phyloP scores from a whole-genome alignment of 2,888 invertebrate genomes.

The Diarsia rubi region DNA sequence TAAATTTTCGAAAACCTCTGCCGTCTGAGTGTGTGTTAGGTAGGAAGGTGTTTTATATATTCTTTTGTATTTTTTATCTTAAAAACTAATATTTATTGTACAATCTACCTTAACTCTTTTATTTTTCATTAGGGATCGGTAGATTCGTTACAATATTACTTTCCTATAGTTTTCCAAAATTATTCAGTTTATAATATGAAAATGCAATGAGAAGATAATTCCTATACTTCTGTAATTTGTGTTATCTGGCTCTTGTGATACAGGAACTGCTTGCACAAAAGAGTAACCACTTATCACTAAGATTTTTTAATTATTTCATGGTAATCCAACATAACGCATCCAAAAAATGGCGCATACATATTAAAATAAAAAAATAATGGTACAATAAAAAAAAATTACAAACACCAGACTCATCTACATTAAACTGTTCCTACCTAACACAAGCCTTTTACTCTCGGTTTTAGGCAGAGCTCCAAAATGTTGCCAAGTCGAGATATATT shows the following conservation, averaged over 20 bases:
- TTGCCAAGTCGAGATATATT: constrained; percentile 44
- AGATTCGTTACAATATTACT: too few species aligned
- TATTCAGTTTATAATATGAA: neutral
- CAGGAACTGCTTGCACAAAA: too few species aligned
- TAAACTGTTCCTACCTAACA: constrained; percentile 18
- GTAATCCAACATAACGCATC: neutral
- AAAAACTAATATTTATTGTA: too few species aligned
- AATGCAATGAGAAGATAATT: neutral
- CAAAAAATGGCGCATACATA: neutral
- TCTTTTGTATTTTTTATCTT: too few species aligned
- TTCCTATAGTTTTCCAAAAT: neutral
- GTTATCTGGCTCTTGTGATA: too few species aligned
- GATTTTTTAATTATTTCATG: too few species aligned
- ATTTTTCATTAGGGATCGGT: too few species aligned
- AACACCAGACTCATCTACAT: constrained; percentile 1
- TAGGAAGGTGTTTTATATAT: too few species aligned
- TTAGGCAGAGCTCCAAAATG: constrained; percentile 53
- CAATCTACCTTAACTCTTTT: too few species aligned
- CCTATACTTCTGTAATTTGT: neutral
- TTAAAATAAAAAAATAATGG: neutral
- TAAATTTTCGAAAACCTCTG: too few species aligned
- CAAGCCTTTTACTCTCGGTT: constrained; percentile 7
- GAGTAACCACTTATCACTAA: too few species aligned
- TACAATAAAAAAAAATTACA: neutral
- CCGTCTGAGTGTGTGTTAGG: too few species aligned